Conservation (phyloP, 1,140 invertebrate species). For the Cecropterus lyciades region DNA sequence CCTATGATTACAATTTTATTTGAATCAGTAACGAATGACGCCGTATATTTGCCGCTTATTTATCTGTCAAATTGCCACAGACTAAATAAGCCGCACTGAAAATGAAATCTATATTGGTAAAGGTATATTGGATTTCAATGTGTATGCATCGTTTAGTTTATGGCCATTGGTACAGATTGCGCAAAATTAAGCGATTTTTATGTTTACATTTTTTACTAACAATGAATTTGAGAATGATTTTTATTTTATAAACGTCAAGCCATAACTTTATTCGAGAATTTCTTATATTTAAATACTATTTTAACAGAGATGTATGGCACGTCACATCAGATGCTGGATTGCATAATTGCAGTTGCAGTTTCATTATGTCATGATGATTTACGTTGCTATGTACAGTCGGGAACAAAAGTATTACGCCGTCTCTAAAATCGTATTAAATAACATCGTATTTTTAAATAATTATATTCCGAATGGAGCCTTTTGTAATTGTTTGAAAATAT, state of each 20-base stretch:
- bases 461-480: too few relatives aligned
- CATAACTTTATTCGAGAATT: slow-evolving; percentile 70
- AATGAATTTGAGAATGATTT: slow-evolving; percentile 33
- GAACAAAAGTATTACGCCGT: slow-evolving; percentile 38
- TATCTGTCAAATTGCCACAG: slow-evolving; percentile 30
- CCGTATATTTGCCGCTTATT: slow-evolving; percentile 20
- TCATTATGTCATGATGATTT: slow-evolving; percentile 67
- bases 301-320: slow-evolving; percentile 74
- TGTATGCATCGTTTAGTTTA: background rate
- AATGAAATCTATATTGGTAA: background rate
- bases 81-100: background rate
- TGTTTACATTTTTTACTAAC: slow-evolving; percentile 21
- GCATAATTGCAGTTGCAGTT: slow-evolving; percentile 44
- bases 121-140: too few relatives aligned
- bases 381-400: slow-evolving; percentile 50
- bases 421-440: background rate
- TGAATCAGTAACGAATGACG: slow-evolving; percentile 27
- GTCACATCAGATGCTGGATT: slow-evolving; percentile 71
- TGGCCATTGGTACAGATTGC: slow-evolving; percentile 19
- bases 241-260: slow-evolving; percentile 28
- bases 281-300: slow-evolving; percentile 53
- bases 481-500: too few relatives aligned
- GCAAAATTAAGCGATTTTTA: slow-evolving; percentile 14
- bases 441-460: too few relatives aligned
- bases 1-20: slow-evolving; percentile 42